Conservation (phyloP, 2,888 invertebrate species). For the Lydus trimaculatus region DNA sequence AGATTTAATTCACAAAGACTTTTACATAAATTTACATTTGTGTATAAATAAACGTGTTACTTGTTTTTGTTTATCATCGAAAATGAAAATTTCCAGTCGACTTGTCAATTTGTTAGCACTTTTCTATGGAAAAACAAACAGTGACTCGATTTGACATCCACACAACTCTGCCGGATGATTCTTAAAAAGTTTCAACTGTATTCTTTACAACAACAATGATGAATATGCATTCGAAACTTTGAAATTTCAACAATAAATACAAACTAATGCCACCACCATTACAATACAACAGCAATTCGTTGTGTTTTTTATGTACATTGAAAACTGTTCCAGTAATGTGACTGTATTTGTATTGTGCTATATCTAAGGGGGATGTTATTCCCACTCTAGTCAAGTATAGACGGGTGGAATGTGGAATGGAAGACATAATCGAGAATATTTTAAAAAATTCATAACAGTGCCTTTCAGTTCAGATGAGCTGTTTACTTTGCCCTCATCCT, state of each 20-base stretch:
- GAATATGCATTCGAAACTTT: constrained; percentile 28
- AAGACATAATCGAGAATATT: constrained; percentile 7
- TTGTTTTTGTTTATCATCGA: background rate
- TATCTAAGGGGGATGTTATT: background rate
- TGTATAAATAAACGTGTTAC: background rate
- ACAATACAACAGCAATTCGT: background rate
- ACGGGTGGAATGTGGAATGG: background rate
- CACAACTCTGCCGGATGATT: background rate
- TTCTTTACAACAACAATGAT: constrained; percentile 25
- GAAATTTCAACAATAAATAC: constrained; percentile 5
- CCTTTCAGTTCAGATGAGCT: constrained; percentile 35
- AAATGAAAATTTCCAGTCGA: background rate
- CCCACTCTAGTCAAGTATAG: background rate
- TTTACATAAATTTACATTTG: background rate
- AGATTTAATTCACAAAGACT: background rate
- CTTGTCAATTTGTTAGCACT: background rate
- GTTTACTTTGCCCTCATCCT: constrained; percentile 38
- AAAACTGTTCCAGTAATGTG: background rate
- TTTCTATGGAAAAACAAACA: background rate
- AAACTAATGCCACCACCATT: background rate
- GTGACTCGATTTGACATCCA: background rate
- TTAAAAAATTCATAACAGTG: constrained; percentile 27
- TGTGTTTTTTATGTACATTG: background rate
- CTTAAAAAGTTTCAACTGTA: constrained; percentile 11
- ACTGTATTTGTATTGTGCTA: background rate